phyloP scores from a whole-genome alignment of 2,888 invertebrate species.

The Cetonia aurata region DNA sequence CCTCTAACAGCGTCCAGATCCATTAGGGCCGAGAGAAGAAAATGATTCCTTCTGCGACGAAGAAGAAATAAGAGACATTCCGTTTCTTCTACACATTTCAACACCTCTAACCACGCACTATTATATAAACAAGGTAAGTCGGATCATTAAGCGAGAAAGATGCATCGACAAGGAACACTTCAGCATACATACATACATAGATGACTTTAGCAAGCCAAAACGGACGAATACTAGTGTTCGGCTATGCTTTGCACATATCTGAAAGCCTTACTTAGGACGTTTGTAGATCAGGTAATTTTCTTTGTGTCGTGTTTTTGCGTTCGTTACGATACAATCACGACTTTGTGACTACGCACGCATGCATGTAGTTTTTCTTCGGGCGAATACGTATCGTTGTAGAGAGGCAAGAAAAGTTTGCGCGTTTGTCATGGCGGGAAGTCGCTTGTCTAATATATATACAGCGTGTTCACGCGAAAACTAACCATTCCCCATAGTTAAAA shows the following conservation, averaged over 20 bases:
- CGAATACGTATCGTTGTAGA: slow-evolving; percentile 9
- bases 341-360: slow-evolving; percentile 8
- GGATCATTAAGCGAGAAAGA: not conserved
- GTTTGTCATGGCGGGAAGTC: too few species aligned
- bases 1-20: not conserved
- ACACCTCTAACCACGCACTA: not conserved
- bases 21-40: not conserved
- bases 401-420: too few species aligned
- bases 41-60: too few species aligned
- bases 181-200: not conserved
- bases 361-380: not conserved
- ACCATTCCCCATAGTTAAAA: too few species aligned
- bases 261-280: too few species aligned
- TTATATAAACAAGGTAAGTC: slow-evolving; percentile 19
- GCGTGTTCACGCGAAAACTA: too few species aligned
- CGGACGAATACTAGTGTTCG: not conserved
- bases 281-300: slow-evolving; percentile 6
- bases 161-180: not conserved
- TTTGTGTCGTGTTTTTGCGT: slow-evolving; percentile 12
- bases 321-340: not conserved
- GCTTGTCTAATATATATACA: too few species aligned
- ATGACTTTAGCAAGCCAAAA: not conserved
- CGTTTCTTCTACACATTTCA: too few species aligned
- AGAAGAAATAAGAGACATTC: too few species aligned
- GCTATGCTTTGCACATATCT: not conserved